Conservation (phyloP, 2,797 vertebrate species). For the Prunella strophiata region DNA sequence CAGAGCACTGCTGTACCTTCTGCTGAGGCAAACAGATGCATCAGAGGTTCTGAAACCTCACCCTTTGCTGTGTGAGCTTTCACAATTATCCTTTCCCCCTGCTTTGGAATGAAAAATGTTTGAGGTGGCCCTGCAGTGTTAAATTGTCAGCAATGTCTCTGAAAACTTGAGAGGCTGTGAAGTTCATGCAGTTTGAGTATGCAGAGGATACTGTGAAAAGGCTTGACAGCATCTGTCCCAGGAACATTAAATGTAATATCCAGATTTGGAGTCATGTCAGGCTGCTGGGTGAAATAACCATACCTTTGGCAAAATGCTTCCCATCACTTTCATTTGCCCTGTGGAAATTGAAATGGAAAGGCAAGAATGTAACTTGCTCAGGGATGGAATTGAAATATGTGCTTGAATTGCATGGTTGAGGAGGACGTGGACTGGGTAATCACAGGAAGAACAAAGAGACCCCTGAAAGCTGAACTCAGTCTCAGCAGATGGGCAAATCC, state of each 20-base stretch:
- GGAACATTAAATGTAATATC: slow-evolving; percentile 50
- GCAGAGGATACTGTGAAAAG: slow-evolving; percentile 24
- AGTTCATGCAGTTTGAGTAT: not conserved
- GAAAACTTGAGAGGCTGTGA: slow-evolving; percentile 2
- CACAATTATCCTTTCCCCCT: not conserved
- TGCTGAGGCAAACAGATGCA: not conserved
- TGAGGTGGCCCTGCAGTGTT: not conserved
- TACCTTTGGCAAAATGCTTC: slow-evolving; percentile 29
- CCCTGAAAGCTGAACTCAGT: not conserved
- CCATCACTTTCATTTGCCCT: slow-evolving; percentile 36
- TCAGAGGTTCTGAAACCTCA: not conserved
- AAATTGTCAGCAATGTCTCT: not conserved
- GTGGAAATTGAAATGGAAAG: slow-evolving; percentile 52
- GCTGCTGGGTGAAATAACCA: slow-evolving; percentile 28
- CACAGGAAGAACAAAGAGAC: not conserved
- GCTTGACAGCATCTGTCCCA: slow-evolving; percentile 37
- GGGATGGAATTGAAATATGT: slow-evolving; percentile 6
- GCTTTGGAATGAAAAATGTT: not conserved
- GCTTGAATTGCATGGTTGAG: slow-evolving; percentile 19
- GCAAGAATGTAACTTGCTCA: not conserved
- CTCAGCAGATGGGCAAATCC: not conserved
- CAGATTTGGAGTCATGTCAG: slow-evolving; percentile 48
- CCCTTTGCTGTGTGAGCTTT: not conserved
- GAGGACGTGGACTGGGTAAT: not conserved
- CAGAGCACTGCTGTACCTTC: not conserved